Percentiles rank a stretch among this genome's conserved stretches.
Conservation (phyloP, 2,888 invertebrate species). For the Leptodirus hochenwartii region DNA sequence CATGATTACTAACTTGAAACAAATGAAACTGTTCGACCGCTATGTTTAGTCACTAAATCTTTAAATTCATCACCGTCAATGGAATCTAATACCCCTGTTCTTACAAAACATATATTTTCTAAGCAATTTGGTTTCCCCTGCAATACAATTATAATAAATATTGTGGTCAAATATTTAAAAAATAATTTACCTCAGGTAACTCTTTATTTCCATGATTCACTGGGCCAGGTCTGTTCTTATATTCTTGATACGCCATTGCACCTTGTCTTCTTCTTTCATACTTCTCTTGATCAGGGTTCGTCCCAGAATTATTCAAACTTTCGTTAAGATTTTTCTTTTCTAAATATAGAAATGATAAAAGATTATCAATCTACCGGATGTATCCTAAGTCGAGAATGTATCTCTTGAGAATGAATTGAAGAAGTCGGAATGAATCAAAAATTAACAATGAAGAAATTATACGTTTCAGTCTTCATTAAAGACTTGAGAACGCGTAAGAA, state of each 20-base stretch:
- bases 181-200: conserved; percentile 49
- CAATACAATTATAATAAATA: conserved; percentile 12
- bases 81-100: conserved; percentile 80
- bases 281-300: conserved; percentile 44
- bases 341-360: no score
- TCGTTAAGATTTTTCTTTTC: no score
- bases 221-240: conserved; percentile 60
- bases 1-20: conserved; percentile 40
- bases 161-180: conserved; percentile 6
- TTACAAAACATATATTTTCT: conserved; percentile 47
- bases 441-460: no score
- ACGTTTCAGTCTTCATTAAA: no score
- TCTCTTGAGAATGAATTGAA: no score
- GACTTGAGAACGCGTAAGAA: no score
- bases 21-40: conserved; percentile 55
- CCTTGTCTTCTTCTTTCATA: conserved; percentile 47
- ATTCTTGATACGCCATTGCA: conserved; percentile 52
- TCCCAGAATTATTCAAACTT: conserved; percentile 18
- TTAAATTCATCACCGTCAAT: conserved; percentile 66
- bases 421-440: no score
- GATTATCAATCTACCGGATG: no score
- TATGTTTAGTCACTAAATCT: conserved; percentile 55
- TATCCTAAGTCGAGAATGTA: no score
- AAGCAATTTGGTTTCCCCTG: conserved; percentile 57
- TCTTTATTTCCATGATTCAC: conserved; percentile 67